These are phyloP conservation scores for Gracilinanus agilis DNA, from an alignment of 2,113 vertebrate genomes.

Conservation along the genomic window DNA sequence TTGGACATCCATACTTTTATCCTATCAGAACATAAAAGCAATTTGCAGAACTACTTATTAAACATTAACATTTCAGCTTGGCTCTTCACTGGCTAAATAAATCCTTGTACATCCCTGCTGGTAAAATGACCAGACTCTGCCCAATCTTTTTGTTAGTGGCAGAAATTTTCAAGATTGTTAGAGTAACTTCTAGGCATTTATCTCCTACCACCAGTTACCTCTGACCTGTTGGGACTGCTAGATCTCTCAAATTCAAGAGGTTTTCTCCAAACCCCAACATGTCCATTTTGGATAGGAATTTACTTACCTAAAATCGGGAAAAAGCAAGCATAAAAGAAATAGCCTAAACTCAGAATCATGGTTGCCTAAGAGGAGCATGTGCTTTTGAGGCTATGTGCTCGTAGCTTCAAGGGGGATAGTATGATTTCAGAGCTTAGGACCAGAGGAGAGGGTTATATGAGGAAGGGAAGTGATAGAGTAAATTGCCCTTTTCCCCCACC, in stretches of 20 bases:
- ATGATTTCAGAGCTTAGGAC: not conserved
- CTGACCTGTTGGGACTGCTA: not conserved
- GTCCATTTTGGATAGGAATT: not conserved
- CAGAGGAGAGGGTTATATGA: not conserved
- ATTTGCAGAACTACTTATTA: not conserved
- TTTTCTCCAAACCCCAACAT: not conserved
- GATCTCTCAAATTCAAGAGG: not conserved
- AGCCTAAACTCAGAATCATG: not conserved
- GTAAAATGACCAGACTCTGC: not conserved
- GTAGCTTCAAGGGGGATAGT: not conserved
- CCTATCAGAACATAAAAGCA: not conserved
- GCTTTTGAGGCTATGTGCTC: not conserved
- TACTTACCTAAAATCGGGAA: not conserved
- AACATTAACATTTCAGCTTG: not conserved
- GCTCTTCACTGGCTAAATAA: not conserved
- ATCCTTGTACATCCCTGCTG: not conserved
- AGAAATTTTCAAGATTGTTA: too few species aligned
- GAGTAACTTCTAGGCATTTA: too few species aligned
- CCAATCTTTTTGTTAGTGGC: too few species aligned
- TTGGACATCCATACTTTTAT: not conserved
- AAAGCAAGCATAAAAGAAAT: not conserved
- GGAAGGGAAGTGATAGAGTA: not conserved
- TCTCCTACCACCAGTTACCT: too few species aligned
- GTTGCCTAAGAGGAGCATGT: not conserved
- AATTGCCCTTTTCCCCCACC: not conserved